These are phyloP conservation scores for Plectrocnemia conspersa DNA, from an alignment of 1,140 invertebrate species.

Conservation along the genomic window DNA sequence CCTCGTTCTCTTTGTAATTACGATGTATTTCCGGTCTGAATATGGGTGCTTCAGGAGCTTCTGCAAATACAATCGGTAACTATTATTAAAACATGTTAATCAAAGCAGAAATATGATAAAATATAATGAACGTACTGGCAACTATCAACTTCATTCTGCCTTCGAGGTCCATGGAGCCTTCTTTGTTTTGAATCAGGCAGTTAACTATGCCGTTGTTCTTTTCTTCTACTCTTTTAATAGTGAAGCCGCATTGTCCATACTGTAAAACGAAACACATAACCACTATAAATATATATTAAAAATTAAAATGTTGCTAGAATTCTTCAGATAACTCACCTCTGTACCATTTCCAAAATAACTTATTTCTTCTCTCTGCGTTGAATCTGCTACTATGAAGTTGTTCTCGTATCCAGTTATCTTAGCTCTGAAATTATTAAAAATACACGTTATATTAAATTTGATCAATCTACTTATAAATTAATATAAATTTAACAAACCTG, in stretches of 20 bases:
- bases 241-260: constrained; percentile 64
- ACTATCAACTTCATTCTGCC: constrained; percentile 61
- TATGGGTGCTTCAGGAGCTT: background rate
- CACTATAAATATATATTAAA: too few species aligned
- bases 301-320: too few species aligned
- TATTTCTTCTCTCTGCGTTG: too few species aligned
- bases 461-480: background rate
- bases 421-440: constrained; percentile 9
- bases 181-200: constrained; percentile 55
- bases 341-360: too few species aligned
- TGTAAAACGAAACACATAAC: constrained; percentile 33
- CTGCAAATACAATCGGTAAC: background rate
- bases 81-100: background rate
- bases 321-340: too few species aligned
- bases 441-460: background rate
- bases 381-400: too few species aligned
- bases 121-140: constrained; percentile 60
- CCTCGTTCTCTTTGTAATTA: too few species aligned
- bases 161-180: constrained; percentile 50
- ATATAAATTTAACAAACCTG: too few species aligned
- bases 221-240: constrained; percentile 57
- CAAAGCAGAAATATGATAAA: background rate
- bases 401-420: background rate
- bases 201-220: constrained; percentile 63
- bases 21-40: too few species aligned